A percentile compares a stretch with the other conserved stretches of the same genome.
Evolutionary conservation across 2,113 vertebrate species (phyloP).

Genomic region (Pteronura brasiliensis): DNA sequence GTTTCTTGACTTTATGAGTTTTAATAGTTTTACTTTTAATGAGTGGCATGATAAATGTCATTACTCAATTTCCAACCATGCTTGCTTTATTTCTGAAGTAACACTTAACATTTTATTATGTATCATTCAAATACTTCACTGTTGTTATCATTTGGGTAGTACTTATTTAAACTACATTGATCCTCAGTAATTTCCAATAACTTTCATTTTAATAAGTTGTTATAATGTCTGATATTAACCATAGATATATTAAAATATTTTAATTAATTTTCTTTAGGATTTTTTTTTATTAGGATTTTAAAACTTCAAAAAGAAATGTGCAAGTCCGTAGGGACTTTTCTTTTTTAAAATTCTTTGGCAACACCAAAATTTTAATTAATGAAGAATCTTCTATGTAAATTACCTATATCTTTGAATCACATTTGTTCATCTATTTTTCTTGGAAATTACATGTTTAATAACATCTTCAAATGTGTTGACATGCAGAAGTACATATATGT

Average conservation of each 20-base stretch:
- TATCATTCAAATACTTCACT: background rate
- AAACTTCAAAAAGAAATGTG: background rate
- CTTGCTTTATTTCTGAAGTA: background rate
- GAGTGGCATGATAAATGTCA: background rate
- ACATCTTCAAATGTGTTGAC: background rate
- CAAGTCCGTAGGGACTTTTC: accelerated
- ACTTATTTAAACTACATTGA: background rate
- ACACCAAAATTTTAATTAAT: background rate
- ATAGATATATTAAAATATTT: background rate
- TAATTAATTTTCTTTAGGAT: background rate
- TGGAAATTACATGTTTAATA: background rate
- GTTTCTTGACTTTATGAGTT: background rate
- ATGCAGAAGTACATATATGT: background rate
- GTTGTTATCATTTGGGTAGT: background rate
- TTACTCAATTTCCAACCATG: background rate
- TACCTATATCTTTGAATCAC: background rate
- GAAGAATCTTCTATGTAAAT: background rate
- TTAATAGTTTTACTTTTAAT: background rate
- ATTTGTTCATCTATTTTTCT: background rate
- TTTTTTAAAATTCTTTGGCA: background rate
- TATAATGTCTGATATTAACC: background rate
- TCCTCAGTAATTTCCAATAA: background rate
- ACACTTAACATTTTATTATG: background rate
- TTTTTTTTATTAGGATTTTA: background rate
- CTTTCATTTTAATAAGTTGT: background rate